These are phyloP conservation scores for Otocyon megalotis DNA, from an alignment of 2,113 vertebrate species.

Conservation along the genomic window DNA sequence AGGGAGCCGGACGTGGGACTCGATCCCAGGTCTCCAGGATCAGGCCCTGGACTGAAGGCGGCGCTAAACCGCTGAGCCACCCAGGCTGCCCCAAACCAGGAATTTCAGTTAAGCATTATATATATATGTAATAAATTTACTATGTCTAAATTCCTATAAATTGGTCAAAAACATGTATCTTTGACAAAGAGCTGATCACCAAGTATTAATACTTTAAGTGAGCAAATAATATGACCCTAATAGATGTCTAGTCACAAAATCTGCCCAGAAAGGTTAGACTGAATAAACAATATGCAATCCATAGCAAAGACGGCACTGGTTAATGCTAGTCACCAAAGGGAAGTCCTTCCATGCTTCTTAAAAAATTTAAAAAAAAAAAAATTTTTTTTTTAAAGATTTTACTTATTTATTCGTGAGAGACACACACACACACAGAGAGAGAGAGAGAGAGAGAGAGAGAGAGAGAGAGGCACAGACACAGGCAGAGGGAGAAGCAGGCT, in stretches of 20 bases:
- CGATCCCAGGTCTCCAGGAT: too few species aligned
- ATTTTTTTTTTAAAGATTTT: too few species aligned
- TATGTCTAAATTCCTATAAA: conserved; percentile 18
- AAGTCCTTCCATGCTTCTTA: background rate
- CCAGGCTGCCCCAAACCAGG: background rate
- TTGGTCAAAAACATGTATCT: background rate
- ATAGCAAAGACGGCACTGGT: background rate
- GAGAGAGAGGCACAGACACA: too few species aligned
- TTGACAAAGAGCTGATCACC: background rate
- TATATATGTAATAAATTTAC: background rate
- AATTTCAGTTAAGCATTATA: background rate
- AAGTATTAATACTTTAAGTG: conserved; percentile 15
- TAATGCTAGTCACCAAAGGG: background rate
- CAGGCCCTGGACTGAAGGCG: too few species aligned
- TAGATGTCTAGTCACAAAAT: background rate
- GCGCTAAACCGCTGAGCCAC: too few species aligned
- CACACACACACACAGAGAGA: too few species aligned
- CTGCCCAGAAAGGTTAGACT: background rate
- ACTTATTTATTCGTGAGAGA: too few species aligned
- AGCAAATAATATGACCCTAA: background rate
- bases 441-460: too few species aligned
- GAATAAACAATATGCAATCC: background rate
- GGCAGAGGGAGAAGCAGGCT: too few species aligned
- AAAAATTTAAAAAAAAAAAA: background rate
- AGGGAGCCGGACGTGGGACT: too few species aligned